Evolutionary conservation across 2,113 vertebrate species (phyloP), one percentile per base, ranked within the genome.

Genomic region (Vicugna pacos): DNA sequence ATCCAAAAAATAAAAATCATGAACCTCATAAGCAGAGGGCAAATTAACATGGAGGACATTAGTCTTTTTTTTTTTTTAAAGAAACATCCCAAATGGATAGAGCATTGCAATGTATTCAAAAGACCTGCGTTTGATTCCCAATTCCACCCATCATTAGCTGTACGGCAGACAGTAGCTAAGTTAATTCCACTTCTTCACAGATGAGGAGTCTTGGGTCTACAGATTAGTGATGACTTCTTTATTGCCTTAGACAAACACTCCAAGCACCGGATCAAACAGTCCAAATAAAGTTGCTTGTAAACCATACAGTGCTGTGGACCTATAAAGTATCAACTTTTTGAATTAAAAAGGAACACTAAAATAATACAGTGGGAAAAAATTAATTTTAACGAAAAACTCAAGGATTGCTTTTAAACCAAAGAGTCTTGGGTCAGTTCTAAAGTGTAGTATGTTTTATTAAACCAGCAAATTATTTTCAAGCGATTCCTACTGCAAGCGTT

Each of bases 1-100:
- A 86, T 48, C 17, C 10, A n/a, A 81, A 93, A 80, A 86, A 30
- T 65, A 73, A 94, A 94, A 64, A 75, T 82, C n/a, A 38, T 38
- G n/a, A 58, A 38, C 42, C 73, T 93, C 26, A 6, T 46, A 56
- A 83, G 12, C 54, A 79, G 26, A 65, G 20, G 28, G 24, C 22
- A 76, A 93, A 91, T 87, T 87, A 32, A 65, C 64, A 30, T 87
- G 28, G 24, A 87, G 9, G 5, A 58, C 38, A 69, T 22, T 28
- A 76, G 11, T n/a, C 42, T n/a, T 69, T 60, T 50, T 6, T 48
- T 54, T 75, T 48, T 75, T 58, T 22, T 14, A 28, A 96, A 73
- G 5, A 77, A 77, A 76, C 9, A 75, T 30, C 14, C 38, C 65
- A 5, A 65, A 84, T 24, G 22, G 75, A 24, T 86, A 76, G 24